A percentile compares a stretch with the other conserved stretches of the same genome.
Evolutionary conservation across 2,888 invertebrate species (phyloP).

Genomic region (Cephonodes hylas): DNA sequence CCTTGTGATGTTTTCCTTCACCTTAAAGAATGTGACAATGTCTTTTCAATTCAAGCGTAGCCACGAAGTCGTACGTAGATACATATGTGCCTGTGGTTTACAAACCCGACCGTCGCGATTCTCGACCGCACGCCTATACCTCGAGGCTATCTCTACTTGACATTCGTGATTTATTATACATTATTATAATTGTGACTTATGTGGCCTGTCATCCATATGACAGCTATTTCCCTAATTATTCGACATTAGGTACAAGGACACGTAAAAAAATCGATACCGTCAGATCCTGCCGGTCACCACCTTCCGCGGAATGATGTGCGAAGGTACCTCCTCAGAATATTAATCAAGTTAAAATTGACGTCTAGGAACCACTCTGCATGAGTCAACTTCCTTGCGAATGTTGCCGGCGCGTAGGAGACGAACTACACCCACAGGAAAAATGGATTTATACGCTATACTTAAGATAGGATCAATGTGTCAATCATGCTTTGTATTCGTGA

Average conservation of each 20-base stretch:
- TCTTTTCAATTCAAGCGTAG: no score
- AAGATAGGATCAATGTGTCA: slow-evolving; percentile 58
- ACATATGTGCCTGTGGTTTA: no score
- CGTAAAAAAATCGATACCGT: slow-evolving; percentile 25
- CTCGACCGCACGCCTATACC: no score
- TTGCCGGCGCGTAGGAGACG: slow-evolving; percentile 40
- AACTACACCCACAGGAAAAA: slow-evolving; percentile 43
- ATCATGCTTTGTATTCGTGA: slow-evolving; percentile 59
- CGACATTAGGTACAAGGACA: not conserved
- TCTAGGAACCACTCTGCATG: slow-evolving; percentile 42
- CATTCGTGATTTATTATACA: not conserved
- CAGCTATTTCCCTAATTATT: not conserved
- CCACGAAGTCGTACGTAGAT: no score
- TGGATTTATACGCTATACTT: slow-evolving; percentile 23
- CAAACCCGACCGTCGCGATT: no score
- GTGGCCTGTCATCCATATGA: not conserved
- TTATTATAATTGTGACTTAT: not conserved
- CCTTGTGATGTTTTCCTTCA: no score
- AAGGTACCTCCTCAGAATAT: slow-evolving; percentile 48
- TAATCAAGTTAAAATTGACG: slow-evolving; percentile 56
- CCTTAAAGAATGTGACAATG: no score
- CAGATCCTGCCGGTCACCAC: slow-evolving; percentile 27
- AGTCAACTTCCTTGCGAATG: slow-evolving; percentile 55
- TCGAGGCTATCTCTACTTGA: no score
- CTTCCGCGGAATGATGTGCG: slow-evolving; percentile 42